Percentiles rank a stretch among this genome's conserved stretches.
phyloP scores from a whole-genome alignment of 2,797 vertebrate species.

The Rhinoraja longicauda region DNA sequence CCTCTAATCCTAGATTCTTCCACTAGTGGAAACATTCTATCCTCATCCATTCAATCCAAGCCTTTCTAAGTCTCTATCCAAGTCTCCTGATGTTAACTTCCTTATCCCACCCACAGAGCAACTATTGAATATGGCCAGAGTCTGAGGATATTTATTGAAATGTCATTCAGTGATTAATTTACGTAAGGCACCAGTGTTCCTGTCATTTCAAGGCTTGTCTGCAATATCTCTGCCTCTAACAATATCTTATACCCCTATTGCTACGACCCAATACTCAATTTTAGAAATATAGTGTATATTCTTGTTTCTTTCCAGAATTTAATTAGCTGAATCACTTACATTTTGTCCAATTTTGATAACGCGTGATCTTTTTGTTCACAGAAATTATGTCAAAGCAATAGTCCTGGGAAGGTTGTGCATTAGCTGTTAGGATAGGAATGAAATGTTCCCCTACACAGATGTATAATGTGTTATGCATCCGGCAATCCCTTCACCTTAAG shows the following conservation, averaged over 20 bases:
- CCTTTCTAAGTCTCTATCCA: too few species aligned
- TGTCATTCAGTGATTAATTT: not conserved
- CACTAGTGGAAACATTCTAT: too few species aligned
- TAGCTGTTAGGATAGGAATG: not conserved
- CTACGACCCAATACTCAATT: not conserved
- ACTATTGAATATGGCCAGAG: not conserved
- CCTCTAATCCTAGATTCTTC: too few species aligned
- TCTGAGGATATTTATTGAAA: not conserved
- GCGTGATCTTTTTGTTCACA: not conserved
- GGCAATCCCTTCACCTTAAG: not conserved
- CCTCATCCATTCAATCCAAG: too few species aligned
- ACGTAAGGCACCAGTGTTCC: too few species aligned
- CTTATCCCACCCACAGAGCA: not conserved
- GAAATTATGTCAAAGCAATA: not conserved
- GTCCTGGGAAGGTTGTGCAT: not conserved
- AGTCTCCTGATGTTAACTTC: not conserved
- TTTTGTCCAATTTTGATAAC: not conserved
- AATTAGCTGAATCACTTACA: not conserved
- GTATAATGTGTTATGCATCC: not conserved
- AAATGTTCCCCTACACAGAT: not conserved
- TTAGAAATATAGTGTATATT: not conserved
- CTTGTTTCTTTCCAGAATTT: not conserved
- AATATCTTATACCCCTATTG: not conserved
- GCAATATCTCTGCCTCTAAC: not conserved
- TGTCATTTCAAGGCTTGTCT: not conserved